Conservation (phyloP, 35 echinoderm and acorn worm genomes). For the Hemicentrotus pulcherrimus region DNA sequence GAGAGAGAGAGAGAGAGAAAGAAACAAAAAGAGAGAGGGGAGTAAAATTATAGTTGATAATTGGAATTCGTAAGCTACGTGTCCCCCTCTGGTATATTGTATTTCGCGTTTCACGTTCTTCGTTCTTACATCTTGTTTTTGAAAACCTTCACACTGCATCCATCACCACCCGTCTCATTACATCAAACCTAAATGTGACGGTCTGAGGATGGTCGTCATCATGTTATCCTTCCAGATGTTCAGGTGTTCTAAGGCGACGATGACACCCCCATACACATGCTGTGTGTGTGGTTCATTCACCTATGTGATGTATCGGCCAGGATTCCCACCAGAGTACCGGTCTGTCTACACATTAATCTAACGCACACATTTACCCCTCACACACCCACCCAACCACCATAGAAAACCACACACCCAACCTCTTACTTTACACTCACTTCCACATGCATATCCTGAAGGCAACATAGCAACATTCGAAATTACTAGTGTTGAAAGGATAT, state of each 20-base stretch:
- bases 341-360: too few relatives aligned
- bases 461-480: too few relatives aligned
- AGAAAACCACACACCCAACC: too few relatives aligned
- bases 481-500: too few relatives aligned
- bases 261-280: not conserved
- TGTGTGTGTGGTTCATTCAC: not conserved
- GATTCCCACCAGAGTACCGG: too few relatives aligned
- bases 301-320: not conserved
- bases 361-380: too few relatives aligned
- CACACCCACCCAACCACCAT: too few relatives aligned
- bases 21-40: not conserved
- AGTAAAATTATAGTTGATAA: too few relatives aligned
- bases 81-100: not conserved
- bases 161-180: not conserved
- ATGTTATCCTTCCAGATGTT: not conserved
- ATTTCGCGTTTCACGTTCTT: not conserved
- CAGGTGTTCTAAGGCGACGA: not conserved
- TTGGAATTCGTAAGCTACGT: too few relatives aligned
- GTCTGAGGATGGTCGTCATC: not conserved
- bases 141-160: not conserved
- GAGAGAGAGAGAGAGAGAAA: not conserved
- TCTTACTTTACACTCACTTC: too few relatives aligned
- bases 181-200: not conserved
- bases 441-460: too few relatives aligned
- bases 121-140: not conserved